A percentile compares a stretch with the other conserved stretches of the same genome.
Evolutionary conservation across 2,888 invertebrate genomes (phyloP).

Genomic region (Eudasyphora cyanicolor): DNA sequence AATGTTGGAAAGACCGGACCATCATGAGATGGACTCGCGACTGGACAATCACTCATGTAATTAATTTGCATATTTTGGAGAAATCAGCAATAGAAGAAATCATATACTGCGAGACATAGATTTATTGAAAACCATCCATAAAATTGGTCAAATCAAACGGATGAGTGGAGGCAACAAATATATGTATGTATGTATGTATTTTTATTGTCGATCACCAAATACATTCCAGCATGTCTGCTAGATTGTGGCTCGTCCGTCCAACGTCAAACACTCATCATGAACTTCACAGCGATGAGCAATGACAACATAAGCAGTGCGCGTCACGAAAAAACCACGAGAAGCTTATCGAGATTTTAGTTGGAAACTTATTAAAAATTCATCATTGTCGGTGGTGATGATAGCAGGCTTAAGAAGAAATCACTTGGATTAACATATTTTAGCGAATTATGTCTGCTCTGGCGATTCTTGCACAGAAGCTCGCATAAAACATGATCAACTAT

Average conservation of each 20-base stretch:
- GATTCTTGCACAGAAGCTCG: background rate
- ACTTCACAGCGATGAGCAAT: background rate
- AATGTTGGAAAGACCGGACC: background rate
- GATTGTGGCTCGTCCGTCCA: background rate
- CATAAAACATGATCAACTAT: background rate
- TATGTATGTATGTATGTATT: background rate
- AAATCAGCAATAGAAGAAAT: constrained; percentile 41
- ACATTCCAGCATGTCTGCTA: constrained; percentile 8
- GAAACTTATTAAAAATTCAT: constrained; percentile 22
- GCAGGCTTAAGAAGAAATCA: constrained; percentile 3
- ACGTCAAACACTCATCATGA: background rate
- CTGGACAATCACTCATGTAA: background rate
- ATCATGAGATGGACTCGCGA: background rate
- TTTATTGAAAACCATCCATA: constrained; percentile 30
- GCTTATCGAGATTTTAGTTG: background rate
- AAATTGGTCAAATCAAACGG: constrained; percentile 31
- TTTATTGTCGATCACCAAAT: background rate
- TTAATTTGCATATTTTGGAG: constrained; percentile 47
- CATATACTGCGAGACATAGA: constrained; percentile 11
- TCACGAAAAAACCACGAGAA: background rate
- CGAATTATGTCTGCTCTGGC: constrained; percentile 19
- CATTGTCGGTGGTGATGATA: background rate
- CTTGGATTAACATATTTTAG: constrained; percentile 4
- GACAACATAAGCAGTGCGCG: background rate
- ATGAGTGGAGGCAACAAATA: background rate